A percentile compares a stretch with the other conserved stretches of the same genome.
These are phyloP conservation scores for Ara ararauna DNA, from an alignment of 2,797 vertebrate species.

Conservation along the genomic window DNA sequence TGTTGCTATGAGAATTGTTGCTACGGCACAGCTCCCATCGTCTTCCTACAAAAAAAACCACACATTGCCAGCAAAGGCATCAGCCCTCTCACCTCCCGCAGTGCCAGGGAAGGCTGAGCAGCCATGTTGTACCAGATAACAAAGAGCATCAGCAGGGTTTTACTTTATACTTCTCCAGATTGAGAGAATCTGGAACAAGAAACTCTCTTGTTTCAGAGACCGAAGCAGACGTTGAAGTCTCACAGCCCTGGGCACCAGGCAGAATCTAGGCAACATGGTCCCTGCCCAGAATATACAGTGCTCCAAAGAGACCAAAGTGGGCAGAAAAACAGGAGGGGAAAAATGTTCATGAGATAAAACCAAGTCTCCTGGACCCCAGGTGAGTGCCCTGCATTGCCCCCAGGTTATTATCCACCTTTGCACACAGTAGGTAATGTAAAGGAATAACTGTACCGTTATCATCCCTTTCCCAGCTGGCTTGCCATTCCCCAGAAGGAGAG, in stretches of 20 bases:
- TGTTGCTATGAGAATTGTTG: slow-evolving; percentile 83
- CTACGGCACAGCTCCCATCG: slow-evolving; percentile 73
- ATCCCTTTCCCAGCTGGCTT: slow-evolving; percentile 96
- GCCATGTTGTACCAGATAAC: not conserved
- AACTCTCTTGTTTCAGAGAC: not conserved
- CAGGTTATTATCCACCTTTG: not conserved
- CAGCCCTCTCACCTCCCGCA: slow-evolving; percentile 50
- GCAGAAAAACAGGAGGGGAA: not conserved
- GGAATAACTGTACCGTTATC: slow-evolving; percentile 83
- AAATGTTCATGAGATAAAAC: not conserved
- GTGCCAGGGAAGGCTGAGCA: not conserved
- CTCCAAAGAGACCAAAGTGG: not conserved
- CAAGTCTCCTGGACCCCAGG: not conserved
- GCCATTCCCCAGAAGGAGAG: slow-evolving; percentile 90
- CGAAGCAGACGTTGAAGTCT: not conserved
- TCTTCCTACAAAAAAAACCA: slow-evolving; percentile 73
- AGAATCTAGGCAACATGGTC: not conserved
- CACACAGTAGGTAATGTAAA: fast-evolving
- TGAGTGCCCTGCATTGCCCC: not conserved
- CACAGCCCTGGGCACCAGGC: fast-evolving
- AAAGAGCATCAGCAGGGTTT: not conserved
- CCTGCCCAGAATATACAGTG: not conserved
- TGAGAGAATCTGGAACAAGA: not conserved
- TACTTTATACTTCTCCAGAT: not conserved
- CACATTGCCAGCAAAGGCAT: slow-evolving; percentile 47